Evolutionary conservation across 2,797 vertebrate genomes (phyloP), one percentile per base, ranked within the genome.

Genomic region (Spondyliosoma cantharus): DNA sequence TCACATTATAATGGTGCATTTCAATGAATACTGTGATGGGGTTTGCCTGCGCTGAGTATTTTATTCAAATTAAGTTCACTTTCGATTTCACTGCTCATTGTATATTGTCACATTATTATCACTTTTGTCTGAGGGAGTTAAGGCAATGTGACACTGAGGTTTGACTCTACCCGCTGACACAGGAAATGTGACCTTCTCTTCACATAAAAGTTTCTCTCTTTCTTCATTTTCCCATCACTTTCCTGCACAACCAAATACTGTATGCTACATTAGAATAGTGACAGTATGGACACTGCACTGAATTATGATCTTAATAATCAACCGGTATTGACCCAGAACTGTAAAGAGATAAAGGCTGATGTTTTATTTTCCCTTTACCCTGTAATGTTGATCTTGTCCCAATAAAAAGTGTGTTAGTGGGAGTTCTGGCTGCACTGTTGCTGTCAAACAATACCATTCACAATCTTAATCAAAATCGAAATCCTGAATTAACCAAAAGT

Each of bases 251-350:
- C 2, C 3, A 7, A 64, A 22, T 64, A 56, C 15, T 20, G 0
- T 17, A 54, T 46, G 25, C 1, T 48, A n/a, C 5, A 2, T 59
- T 25, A 54, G n/a, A 48, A 37, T 24, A 49, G 5, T 19, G 6
- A 22, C 32, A 60, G 17, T 2, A 17, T 9, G 27, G 7, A 49
- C 4, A 50, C 20, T 43, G 19, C 53, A 17, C 14, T 14, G n/a
- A 59, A 32, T 32, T 57, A 22, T 32, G 42, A 69, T 53, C 9
- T 29, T 16, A 27, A 32, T 22, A 15, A 74, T 83, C 42, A 53
- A 15, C 0, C 74, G 60, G 59, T 49, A 52, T 2, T 16, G 12
- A 66, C n/a, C 12, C 29, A 67, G 48, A 69, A 32, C 25, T 32
- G 78, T 52, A 48, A 77, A 61, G 14, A 50, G 16, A 60, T 16